Base-by-base conservation (phyloP, 2,888 invertebrate genomes). In the Sinohyriopsis cumingii region DNA sequence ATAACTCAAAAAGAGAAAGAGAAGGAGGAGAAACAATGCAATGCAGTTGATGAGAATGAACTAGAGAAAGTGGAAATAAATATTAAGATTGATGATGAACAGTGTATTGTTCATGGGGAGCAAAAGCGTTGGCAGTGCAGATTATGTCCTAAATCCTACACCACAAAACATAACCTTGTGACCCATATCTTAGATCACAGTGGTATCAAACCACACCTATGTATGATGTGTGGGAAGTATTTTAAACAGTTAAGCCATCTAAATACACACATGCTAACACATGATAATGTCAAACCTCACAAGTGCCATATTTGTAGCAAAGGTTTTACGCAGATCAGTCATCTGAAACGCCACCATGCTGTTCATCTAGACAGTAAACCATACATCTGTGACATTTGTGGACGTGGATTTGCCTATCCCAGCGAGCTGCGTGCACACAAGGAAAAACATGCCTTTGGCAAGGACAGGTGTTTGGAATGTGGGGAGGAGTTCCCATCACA, bases 171-270 rank as follows among this genome's bases (percentile, higher is more conserved):
- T 77, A 89, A 89, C 70, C 82, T 90, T 45, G 86, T 89, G 7
- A 87, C 88, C 55, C 90, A 90, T 75, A 85, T 89, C 22, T 78
- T 89, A 2, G 89, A 87, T 59, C 90, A 90, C 72, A 84, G 82
- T 63, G 87, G 88, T 33, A 88, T 90, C 65, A 89, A 89, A 65
- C 89, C 89, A 0, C 89, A 89, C 75, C 76, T 83, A 28, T 90
- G 90, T 70, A 79, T 84, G 67, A 82, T 88, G n/a, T 90, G 90
- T 82, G 87, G 87, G 57, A 89, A 89, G 77, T 84, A 85, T 68
- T 90, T 90, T 79, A 89, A 87, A 71, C 89, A 90, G 77, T 78
- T 86, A n/a, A 65, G 65, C 25, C 89, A 90, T 75, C 84, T 90
- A 19, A 88, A 89, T 70, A 88, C 88, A 5, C 90, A 90, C 78